Conservation (phyloP, 2,113 vertebrate genomes). For the Theristicus caerulescens region DNA sequence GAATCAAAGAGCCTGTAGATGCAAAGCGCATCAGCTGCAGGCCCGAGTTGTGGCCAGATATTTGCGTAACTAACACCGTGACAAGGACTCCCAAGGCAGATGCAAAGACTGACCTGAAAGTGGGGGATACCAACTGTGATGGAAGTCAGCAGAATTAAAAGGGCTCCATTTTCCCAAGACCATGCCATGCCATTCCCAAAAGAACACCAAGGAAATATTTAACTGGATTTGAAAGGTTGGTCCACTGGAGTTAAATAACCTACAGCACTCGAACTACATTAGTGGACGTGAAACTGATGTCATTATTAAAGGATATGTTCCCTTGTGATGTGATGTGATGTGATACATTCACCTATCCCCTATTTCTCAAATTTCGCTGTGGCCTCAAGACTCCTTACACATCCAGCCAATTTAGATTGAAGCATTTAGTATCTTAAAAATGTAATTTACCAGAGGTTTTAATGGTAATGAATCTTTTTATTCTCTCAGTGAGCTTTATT, state of each 20-base stretch:
- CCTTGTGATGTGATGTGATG: neutral
- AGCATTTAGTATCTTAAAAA: neutral
- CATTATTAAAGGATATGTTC: neutral
- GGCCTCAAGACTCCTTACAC: neutral
- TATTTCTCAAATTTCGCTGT: neutral
- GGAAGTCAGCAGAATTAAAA: neutral
- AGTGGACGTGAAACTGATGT: constrained; percentile 17
- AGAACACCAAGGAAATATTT: neutral
- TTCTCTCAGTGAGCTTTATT: neutral
- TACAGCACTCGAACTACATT: neutral
- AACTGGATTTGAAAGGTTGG: constrained; percentile 32
- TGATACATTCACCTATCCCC: neutral
- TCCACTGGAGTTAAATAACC: constrained; percentile 8
- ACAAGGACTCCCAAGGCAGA: neutral
- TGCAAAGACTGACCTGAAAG: neutral
- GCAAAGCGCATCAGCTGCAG: neutral
- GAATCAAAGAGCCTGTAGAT: neutral
- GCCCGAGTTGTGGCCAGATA: neutral
- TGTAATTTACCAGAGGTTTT: neutral
- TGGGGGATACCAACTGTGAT: neutral
- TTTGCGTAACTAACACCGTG: neutral
- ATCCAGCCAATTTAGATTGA: neutral
- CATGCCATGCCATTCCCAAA: neutral
- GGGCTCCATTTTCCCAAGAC: neutral
- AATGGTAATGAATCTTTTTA: neutral